A percentile compares a stretch with the other conserved stretches of the same genome.
These are phyloP conservation scores for Alligator sinensis DNA, from an alignment of 2,113 vertebrate species.

Conservation along the genomic window DNA sequence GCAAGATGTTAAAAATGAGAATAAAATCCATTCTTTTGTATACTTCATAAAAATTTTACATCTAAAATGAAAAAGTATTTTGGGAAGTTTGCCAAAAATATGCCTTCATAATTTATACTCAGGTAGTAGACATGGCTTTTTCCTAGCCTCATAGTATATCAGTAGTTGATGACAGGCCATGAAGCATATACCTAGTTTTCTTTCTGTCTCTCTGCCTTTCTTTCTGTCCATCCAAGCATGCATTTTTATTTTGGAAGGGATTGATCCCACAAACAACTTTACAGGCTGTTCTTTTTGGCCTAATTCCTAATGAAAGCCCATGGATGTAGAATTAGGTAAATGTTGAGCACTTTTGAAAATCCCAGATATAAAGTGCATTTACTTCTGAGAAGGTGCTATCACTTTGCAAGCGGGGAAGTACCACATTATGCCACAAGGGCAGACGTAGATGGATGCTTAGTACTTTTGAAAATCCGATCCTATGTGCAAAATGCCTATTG, in stretches of 20 bases:
- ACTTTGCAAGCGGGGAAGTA: rapidly evolving
- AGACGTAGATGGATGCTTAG: not conserved
- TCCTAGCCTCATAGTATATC: not conserved
- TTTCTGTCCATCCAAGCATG: not conserved
- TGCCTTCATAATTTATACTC: not conserved
- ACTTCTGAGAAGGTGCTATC: not conserved
- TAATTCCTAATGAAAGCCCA: not conserved
- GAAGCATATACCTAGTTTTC: not conserved
- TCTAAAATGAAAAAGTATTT: not conserved
- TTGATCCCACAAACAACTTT: not conserved
- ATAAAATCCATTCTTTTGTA: not conserved
- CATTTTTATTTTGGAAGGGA: not conserved
- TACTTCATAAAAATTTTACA: not conserved
- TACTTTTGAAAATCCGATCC: not conserved
- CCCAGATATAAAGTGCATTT: not conserved
- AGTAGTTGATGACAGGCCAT: not conserved
- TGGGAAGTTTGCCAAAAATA: not conserved
- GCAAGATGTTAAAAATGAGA: not conserved
- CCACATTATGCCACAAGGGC: not conserved
- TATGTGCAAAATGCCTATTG: not conserved
- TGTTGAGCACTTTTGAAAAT: too few relatives aligned
- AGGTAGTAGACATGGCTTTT: not conserved
- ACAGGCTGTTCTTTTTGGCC: not conserved
- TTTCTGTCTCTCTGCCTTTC: not conserved
- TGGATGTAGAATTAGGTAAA: not conserved